Conservation (phyloP, 2,113 vertebrate species). For the Galeopterus variegatus region DNA sequence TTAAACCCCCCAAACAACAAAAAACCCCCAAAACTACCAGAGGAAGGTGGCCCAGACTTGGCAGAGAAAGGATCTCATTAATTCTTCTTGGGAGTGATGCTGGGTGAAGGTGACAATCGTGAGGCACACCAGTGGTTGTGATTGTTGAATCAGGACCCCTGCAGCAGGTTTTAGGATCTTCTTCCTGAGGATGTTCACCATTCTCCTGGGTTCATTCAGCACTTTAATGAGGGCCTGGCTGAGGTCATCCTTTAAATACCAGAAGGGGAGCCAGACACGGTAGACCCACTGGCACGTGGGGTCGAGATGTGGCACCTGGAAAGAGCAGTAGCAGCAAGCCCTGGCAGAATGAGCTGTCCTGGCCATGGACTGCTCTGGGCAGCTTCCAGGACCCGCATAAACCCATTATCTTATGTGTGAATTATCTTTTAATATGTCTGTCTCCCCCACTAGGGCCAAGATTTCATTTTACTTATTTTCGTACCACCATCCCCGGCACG, state of each 20-base stretch:
- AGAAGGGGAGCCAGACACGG: not conserved
- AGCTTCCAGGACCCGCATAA: not conserved
- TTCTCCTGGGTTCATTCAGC: too few species aligned
- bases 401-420: not conserved
- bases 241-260: not conserved
- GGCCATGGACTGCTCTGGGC: not conserved
- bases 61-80: not conserved
- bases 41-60: not conserved
- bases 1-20: not conserved
- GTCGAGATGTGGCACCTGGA: accelerated
- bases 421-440: not conserved
- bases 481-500: accelerated
- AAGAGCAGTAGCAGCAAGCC: too few species aligned
- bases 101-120: not conserved
- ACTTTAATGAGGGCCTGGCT: not conserved
- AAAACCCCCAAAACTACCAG: not conserved
- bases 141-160: accelerated
- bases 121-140: accelerated
- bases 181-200: not conserved
- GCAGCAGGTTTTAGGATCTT: not conserved
- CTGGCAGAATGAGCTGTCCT: not conserved
- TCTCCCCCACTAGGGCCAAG: too few species aligned
- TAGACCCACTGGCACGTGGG: accelerated
- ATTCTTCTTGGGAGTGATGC: not conserved
- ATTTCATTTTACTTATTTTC: not conserved